Base-by-base conservation (phyloP, 2,113 vertebrate genomes). In the Hippocampus mohnikei region DNA sequence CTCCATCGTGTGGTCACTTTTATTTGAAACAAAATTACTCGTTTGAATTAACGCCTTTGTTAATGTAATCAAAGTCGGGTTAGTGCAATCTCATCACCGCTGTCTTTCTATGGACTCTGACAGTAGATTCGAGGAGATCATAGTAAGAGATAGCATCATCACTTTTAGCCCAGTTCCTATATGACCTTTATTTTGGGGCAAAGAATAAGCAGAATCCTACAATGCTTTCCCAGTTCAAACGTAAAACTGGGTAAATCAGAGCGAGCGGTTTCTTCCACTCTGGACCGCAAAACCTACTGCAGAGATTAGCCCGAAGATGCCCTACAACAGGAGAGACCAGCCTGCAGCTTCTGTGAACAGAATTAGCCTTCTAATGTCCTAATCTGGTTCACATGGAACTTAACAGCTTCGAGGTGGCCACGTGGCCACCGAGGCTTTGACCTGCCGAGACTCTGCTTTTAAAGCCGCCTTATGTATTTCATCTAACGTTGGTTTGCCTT, bases 301-400 rank as follows among this genome's bases (percentile, higher is more conserved):
- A 37, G 70, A 74, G 79, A 87, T 88, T 86, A 85, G 59, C 66
- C 73, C 71, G 61, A 33, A 27, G 72, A 69, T 69, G 67, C 33
- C 23, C 55, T 16, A 40, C 18, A 62, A 65, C 40, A 37, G 56
- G 67, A 67, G 73, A 64, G 66, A 81, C 67, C 80, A 46, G 29
- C 67, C 69, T 16, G 8, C 69, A 58, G 75, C 73, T 63, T 79
- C 69, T 3, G 56, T 73, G 79, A 79, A 79, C 77, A 77, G 83
- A 81, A 88, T 85, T 85, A 89, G 76, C 77, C 81, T 65, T 69
- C 76, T 88, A 87, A 88, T 85, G 59, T 75, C 80, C 75, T 87
- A 85, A 89, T 88, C 87, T 84, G 82, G 48, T 83, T 88, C 80
- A 84, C 85, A 79, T 82, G 84, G 61, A 25, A n/a, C 56, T 74